These are phyloP conservation scores for Tachysurus vachellii DNA, from an alignment of 2,113 vertebrate species.

Conservation along the genomic window DNA sequence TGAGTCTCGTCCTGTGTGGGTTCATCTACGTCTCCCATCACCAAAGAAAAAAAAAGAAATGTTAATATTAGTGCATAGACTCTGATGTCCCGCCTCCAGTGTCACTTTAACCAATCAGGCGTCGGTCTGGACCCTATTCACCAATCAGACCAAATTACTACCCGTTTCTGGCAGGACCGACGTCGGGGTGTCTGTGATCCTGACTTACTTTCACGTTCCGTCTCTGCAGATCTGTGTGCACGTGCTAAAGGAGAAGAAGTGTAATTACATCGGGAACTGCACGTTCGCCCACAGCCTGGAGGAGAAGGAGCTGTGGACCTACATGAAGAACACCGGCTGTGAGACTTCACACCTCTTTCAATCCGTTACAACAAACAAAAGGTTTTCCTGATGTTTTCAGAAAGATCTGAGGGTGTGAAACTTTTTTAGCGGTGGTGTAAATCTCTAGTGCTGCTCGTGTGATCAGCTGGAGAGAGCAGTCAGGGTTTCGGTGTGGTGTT, in stretches of 20 bases:
- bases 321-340: constrained; percentile 96
- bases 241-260: constrained; percentile 86
- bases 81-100: not conserved
- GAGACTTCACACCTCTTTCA: constrained; percentile 61
- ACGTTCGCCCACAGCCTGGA: constrained; percentile 92
- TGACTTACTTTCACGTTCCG: not conserved
- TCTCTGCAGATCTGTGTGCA: constrained; percentile 84
- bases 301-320: constrained; percentile 95
- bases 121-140: not conserved
- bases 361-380: not conserved
- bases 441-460: not conserved
- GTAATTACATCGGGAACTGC: constrained; percentile 87
- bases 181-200: not conserved
- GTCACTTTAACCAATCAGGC: not conserved
- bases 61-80: not conserved
- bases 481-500: not conserved
- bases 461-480: not conserved
- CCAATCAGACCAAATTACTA: not conserved
- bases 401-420: not conserved
- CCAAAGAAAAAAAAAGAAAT: not conserved
- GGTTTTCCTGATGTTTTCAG: not conserved
- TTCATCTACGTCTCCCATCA: not conserved
- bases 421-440: not conserved
- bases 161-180: too few species aligned
- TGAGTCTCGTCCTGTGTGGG: constrained; percentile 63